phyloP scores from a whole-genome alignment of 2,113 vertebrate genomes.

The Meles meles region DNA sequence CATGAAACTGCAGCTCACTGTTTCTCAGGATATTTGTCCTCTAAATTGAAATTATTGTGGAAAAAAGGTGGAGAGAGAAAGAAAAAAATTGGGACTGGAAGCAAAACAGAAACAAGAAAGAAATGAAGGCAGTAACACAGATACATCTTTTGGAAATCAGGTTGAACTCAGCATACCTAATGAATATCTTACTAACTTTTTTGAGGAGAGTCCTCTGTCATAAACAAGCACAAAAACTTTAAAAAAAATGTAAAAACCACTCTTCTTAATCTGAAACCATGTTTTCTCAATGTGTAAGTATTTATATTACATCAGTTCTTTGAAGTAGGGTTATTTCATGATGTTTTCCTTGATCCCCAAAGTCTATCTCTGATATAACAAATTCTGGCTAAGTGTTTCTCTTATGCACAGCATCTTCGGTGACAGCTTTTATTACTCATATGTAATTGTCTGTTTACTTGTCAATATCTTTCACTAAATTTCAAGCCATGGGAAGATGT shows the following conservation, averaged over 20 bases:
- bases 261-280: not conserved
- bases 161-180: not conserved
- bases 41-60: not conserved
- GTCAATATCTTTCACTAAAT: not conserved
- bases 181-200: not conserved
- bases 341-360: not conserved
- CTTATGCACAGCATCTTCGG: not conserved
- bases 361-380: not conserved
- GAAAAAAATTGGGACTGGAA: not conserved
- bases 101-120: not conserved
- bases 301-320: not conserved
- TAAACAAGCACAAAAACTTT: not conserved
- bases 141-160: not conserved
- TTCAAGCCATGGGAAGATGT: not conserved
- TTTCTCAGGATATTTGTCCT: not conserved
- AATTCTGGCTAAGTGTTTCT: not conserved
- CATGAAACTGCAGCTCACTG: not conserved
- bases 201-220: not conserved
- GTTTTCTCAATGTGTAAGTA: not conserved
- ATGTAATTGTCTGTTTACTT: not conserved
- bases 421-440: not conserved
- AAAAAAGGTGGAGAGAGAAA: not conserved
- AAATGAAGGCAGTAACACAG: not conserved
- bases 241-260: not conserved
- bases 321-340: not conserved